phyloP scores from a whole-genome alignment of 2,888 invertebrate species.

The Lithophane leautieri region DNA sequence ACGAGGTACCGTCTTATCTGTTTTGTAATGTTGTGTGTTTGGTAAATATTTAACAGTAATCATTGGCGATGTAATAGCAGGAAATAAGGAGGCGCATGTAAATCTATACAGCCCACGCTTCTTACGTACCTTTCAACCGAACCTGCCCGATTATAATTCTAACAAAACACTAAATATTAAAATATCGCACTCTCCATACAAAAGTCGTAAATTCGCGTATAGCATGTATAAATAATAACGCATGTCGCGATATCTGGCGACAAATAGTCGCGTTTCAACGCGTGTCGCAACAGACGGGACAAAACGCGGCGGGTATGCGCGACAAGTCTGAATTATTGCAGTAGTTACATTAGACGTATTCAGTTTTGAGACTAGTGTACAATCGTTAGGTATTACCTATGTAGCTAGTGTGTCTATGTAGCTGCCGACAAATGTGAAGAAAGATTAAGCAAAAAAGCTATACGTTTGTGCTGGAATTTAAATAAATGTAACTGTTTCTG shows the following conservation, averaged over 20 bases:
- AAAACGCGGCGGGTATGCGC: slow-evolving; percentile 67
- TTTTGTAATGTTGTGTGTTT: background rate
- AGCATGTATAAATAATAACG: slow-evolving; percentile 69
- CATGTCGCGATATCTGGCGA: slow-evolving; percentile 75
- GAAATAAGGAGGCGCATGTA: slow-evolving; percentile 4
- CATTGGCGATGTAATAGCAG: background rate
- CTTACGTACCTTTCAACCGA: background rate
- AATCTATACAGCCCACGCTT: slow-evolving; percentile 17
- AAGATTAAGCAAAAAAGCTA: background rate
- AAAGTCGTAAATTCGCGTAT: slow-evolving; percentile 60
- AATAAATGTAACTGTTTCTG: background rate
- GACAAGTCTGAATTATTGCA: slow-evolving; percentile 63
- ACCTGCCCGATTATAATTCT: slow-evolving; percentile 35
- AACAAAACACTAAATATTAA: slow-evolving; percentile 60
- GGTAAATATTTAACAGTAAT: background rate
- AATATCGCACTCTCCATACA: slow-evolving; percentile 46
- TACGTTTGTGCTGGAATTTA: background rate
- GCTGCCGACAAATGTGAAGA: background rate
- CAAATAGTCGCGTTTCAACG: slow-evolving; percentile 80
- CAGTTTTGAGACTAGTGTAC: slow-evolving; percentile 37
- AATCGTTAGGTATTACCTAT: background rate
- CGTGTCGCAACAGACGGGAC: slow-evolving; percentile 63
- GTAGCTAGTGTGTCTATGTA: background rate
- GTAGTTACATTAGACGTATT: slow-evolving; percentile 53
- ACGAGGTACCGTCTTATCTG: background rate